phyloP scores from a whole-genome alignment of 2,797 vertebrate genomes.

The Bovichtus variegatus region DNA sequence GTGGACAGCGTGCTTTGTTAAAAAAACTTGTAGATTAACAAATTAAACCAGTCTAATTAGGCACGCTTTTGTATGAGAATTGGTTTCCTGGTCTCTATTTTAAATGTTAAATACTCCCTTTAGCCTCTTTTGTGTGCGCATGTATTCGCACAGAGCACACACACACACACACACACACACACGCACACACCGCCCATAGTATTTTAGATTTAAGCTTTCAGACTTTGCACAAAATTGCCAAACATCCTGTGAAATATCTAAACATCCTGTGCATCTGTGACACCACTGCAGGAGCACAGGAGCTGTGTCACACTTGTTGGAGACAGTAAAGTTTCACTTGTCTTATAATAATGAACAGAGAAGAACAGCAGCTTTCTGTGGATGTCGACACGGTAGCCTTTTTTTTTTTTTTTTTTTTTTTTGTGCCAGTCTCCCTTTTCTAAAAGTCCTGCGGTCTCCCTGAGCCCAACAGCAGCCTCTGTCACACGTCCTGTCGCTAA shows the following conservation, averaged over 20 bases:
- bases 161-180: neutral
- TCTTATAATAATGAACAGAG: too few relatives aligned
- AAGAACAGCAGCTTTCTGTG: too few relatives aligned
- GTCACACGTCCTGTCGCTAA: conserved; percentile 58
- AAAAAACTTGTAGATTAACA: conserved; percentile 25
- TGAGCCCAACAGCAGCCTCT: conserved; percentile 46
- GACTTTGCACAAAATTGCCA: conserved; percentile 24
- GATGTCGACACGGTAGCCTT: neutral
- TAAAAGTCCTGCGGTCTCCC: conserved; percentile 27
- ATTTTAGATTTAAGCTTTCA: conserved; percentile 25
- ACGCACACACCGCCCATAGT: neutral
- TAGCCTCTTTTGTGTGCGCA: neutral
- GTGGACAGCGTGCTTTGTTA: neutral
- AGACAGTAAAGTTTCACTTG: conserved; percentile 7
- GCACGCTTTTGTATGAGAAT: neutral
- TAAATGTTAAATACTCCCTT: conserved; percentile 9
- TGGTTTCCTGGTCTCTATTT: conserved; percentile 10
- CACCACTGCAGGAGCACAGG: neutral
- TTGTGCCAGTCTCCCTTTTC: conserved; percentile 17
- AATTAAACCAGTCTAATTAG: conserved; percentile 19
- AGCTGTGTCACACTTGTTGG: conserved; percentile 1
- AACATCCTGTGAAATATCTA: conserved; percentile 27
- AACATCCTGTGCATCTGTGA: conserved; percentile 16
- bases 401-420: conserved; percentile 24
- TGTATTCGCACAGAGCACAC: neutral